phyloP scores from a whole-genome alignment of 2,113 vertebrate species.

The Caranx ignobilis region DNA sequence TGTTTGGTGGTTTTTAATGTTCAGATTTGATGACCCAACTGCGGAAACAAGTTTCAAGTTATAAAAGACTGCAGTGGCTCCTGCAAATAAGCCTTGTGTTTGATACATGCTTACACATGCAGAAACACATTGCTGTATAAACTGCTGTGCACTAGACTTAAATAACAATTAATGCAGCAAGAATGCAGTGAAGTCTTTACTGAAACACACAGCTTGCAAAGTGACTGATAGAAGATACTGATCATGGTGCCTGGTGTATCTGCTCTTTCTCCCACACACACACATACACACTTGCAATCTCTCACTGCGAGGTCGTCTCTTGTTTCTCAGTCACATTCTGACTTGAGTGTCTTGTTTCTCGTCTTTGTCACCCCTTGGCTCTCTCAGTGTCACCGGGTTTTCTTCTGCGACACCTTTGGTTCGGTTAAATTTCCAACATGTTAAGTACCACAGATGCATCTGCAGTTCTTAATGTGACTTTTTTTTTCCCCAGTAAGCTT shows the following conservation, averaged over 20 bases:
- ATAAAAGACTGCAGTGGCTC: constrained; percentile 4
- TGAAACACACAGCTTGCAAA: constrained; percentile 33
- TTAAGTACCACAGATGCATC: neutral
- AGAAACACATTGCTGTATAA: constrained; percentile 3
- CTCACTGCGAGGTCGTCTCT: constrained; percentile 27
- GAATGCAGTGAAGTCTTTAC: constrained; percentile 23
- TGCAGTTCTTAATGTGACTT: neutral
- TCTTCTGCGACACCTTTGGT: neutral
- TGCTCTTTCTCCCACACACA: constrained; percentile 5
- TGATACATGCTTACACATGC: constrained; percentile 36
- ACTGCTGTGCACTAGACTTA: constrained; percentile 15
- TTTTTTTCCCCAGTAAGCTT: neutral
- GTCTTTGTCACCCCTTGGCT: constrained; percentile 18
- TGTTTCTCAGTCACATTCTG: constrained; percentile 42
- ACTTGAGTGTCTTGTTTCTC: constrained; percentile 29
- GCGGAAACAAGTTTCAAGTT: constrained; percentile 14
- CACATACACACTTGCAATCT: constrained; percentile 16
- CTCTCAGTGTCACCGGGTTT: neutral
- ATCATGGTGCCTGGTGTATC: constrained; percentile 3
- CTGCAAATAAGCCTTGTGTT: constrained; percentile 13
- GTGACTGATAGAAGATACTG: constrained; percentile 19
- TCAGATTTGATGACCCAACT: constrained; percentile 4
- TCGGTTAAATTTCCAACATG: neutral
- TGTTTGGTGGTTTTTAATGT: neutral
- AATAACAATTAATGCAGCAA: constrained; percentile 41